Conservation (phyloP, 1,140 invertebrate species). For the Globodera rostochiensis region DNA sequence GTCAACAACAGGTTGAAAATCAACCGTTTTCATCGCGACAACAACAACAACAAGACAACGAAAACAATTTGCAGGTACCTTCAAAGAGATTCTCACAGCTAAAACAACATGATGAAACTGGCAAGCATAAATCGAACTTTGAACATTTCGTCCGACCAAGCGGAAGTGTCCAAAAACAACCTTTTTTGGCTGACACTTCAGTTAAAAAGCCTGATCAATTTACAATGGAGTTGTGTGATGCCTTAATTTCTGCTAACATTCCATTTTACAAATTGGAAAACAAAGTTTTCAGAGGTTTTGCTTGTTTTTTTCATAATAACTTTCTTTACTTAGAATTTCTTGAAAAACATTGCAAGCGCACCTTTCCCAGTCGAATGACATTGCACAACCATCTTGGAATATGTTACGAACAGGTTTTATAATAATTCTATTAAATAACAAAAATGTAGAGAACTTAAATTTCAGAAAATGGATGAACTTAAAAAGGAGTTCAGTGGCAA, state of each 20-base stretch:
- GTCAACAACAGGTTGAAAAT: slow-evolving; percentile 9
- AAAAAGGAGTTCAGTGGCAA: background rate
- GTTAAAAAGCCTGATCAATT: background rate
- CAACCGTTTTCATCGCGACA: background rate
- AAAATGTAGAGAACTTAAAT: background rate
- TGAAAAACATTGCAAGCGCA: slow-evolving; percentile 1
- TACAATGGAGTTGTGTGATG: slow-evolving; percentile 9
- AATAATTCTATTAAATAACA: background rate
- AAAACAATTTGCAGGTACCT: slow-evolving; percentile 5
- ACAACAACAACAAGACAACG: background rate
- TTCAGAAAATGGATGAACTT: slow-evolving; percentile 4
- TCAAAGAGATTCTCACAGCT: background rate
- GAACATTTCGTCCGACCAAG: background rate
- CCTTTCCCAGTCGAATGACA: background rate
- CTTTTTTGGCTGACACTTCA: background rate
- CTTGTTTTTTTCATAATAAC: background rate
- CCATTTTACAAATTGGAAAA: slow-evolving; percentile 10
- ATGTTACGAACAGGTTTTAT: slow-evolving; percentile 1
- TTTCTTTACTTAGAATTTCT: background rate
- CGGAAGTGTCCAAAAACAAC: background rate
- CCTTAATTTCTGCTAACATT: slow-evolving; percentile 6
- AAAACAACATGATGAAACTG: background rate
- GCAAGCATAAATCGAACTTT: background rate
- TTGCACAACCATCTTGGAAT: slow-evolving; percentile 2
- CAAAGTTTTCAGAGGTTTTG: background rate